Percentiles rank a stretch among this genome's conserved stretches.
Conservation (phyloP, 2,888 invertebrate species). For the Zygothrica quintamaculata region DNA sequence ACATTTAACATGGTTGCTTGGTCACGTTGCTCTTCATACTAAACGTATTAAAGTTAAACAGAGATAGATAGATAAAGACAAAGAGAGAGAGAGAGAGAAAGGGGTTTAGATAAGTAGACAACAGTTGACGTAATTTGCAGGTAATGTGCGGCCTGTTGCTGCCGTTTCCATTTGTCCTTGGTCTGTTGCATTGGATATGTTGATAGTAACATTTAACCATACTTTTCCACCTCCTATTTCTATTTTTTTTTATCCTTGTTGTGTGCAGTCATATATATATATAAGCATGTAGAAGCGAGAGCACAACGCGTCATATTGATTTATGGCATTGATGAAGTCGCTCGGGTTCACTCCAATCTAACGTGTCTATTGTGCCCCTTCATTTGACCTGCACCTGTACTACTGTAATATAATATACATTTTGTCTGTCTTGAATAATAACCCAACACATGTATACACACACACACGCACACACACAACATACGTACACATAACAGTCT, state of each 20-base stretch:
- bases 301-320: slow-evolving; percentile 62
- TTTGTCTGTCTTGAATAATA: slow-evolving; percentile 30
- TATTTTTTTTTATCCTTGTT: not conserved
- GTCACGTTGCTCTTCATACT: slow-evolving; percentile 42
- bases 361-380: slow-evolving; percentile 22
- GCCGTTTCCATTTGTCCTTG: slow-evolving; percentile 6
- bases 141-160: slow-evolving; percentile 73
- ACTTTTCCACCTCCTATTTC: slow-evolving; percentile 14
- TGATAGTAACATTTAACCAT: slow-evolving; percentile 22
- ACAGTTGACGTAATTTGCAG: slow-evolving; percentile 77
- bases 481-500: not conserved
- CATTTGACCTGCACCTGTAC: slow-evolving; percentile 1
- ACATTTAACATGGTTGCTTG: slow-evolving; percentile 60
- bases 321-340: slow-evolving; percentile 50
- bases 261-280: slow-evolving; percentile 29
- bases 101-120: slow-evolving; percentile 15
- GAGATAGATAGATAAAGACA: too few species aligned
- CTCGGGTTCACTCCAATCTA: slow-evolving; percentile 10
- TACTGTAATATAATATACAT: slow-evolving; percentile 45
- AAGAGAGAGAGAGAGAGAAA: not conserved
- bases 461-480: slow-evolving; percentile 1
- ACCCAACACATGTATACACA: slow-evolving; percentile 7
- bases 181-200: slow-evolving; percentile 22
- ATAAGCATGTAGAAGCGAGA: slow-evolving; percentile 53
- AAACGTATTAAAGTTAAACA: too few species aligned